Evolutionary conservation across 2,113 vertebrate genomes (phyloP), one percentile per base, ranked within the genome.

Genomic region (Rana temporaria): DNA sequence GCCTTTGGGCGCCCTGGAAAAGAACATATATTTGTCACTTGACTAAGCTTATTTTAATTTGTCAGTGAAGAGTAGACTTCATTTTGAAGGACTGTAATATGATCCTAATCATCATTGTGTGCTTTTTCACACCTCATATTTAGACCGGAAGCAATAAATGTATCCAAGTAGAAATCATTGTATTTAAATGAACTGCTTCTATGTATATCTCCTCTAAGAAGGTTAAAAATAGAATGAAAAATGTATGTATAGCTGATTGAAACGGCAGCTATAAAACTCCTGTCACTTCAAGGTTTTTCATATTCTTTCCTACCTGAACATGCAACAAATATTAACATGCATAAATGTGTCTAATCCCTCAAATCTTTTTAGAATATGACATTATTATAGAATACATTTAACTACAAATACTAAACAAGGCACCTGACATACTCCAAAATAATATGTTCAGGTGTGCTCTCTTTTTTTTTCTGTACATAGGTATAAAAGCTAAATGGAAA

Each of bases 1-100:
- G 64, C 38, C 76, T 56, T 52, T 57, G 20, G 76, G 48, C 63
- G 38, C 56, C 12, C 24, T 67, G 52, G 76, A 63, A 67, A 56
- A 66, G 30, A 38, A 7, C 26, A 16, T 24, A 56, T 17, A 66
- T 53, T 78, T 78, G 48, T 78, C 63, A 78, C 62, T 66, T 78
- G 76, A 78, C 62, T 56, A 19, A 55, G 48, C 60, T 24, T 64
- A 77, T 64, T 77, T 64, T 77, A 77, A 77, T 77, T 52, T 77
- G 59, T 48, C 62, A 78, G 30, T 78, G 48, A 18, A 53, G 19
- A 78, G 62, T 3, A 65, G 22, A n/a, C 42, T 78, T 22, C 24
- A 55, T n/a, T 66, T 65, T 55, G 32, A 20, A 17, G 18, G 19
- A 24, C 38, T 55, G 48, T n/a, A 66, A 66, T 78, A 53, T 78